A percentile compares a stretch with the other conserved stretches of the same genome.
Evolutionary conservation across 2,113 vertebrate genomes (phyloP).

Genomic region (Nycticorax nycticorax): DNA sequence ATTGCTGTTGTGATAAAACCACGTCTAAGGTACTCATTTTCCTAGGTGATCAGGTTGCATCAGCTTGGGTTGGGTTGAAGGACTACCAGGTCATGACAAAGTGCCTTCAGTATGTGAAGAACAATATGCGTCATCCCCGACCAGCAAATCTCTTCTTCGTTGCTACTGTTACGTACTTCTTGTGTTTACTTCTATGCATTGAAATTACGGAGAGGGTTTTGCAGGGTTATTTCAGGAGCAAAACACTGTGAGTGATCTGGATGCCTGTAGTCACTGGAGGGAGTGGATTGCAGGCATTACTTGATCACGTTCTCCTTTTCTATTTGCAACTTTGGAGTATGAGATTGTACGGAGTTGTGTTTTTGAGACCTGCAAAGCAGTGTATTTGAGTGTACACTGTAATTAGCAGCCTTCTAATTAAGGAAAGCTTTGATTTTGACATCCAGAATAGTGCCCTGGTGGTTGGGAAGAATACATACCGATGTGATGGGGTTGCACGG

Average conservation of each 20-base stretch:
- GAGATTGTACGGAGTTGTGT: background rate
- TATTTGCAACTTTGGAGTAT: background rate
- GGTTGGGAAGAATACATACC: background rate
- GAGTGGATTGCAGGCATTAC: background rate
- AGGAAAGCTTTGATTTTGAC: background rate
- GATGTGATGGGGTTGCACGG: background rate
- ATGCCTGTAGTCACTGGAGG: no score
- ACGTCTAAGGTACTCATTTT: background rate
- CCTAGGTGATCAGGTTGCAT: background rate
- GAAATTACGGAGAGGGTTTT: background rate
- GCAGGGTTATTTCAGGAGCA: background rate
- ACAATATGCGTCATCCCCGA: background rate
- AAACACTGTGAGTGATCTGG: background rate
- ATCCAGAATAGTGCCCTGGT: background rate
- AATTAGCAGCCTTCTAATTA: constrained; percentile 1
- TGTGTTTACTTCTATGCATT: background rate
- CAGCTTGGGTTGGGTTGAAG: background rate
- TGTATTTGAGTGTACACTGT: background rate
- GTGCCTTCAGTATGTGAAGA: background rate
- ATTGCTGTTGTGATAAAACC: background rate
- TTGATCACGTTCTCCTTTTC: background rate
- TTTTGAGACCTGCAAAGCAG: background rate
- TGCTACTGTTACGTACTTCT: background rate
- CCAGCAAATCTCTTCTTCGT: background rate
- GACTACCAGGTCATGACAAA: background rate